Evolutionary conservation across 2,113 vertebrate genomes (phyloP).

Genomic region (Phyllopteryx taeniolatus): DNA sequence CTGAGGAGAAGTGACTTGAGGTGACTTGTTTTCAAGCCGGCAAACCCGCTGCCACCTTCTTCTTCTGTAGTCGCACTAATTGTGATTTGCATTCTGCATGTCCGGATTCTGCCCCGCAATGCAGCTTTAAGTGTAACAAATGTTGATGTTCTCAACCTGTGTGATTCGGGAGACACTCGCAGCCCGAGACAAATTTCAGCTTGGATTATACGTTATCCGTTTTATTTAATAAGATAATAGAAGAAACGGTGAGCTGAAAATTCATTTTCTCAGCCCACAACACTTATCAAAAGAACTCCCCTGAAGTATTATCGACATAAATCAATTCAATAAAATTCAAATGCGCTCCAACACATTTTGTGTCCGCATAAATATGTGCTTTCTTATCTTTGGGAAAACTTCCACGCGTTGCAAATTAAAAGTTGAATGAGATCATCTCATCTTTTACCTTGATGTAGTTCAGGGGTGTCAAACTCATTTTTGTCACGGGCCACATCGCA

Average conservation of each 20-base stretch:
- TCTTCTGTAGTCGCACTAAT: slow-evolving; percentile 39
- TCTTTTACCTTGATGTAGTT: too few relatives aligned
- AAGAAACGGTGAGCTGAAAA: slow-evolving; percentile 21
- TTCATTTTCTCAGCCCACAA: neutral
- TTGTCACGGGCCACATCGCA: too few relatives aligned
- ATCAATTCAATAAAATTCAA: slow-evolving; percentile 27
- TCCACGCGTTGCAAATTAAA: too few relatives aligned
- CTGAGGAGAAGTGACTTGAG: slow-evolving; percentile 61
- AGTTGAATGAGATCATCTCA: too few relatives aligned
- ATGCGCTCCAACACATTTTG: neutral
- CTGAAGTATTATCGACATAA: slow-evolving; percentile 56
- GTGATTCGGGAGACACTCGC: slow-evolving; percentile 50
- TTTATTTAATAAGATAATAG: slow-evolving; percentile 27
- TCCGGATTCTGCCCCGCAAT: slow-evolving; percentile 43
- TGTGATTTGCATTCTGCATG: slow-evolving; percentile 48
- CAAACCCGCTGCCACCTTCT: slow-evolving; percentile 16
- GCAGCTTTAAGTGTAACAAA: neutral
- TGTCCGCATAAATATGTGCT: neutral
- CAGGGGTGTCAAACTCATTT: too few relatives aligned
- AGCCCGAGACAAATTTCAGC: slow-evolving; percentile 19
- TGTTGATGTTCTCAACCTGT: slow-evolving; percentile 14
- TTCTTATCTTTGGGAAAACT: too few relatives aligned
- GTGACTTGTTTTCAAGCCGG: slow-evolving; percentile 49
- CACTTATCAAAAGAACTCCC: neutral
- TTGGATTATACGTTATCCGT: slow-evolving; percentile 40